Evolutionary conservation across 2,113 vertebrate genomes (phyloP), one percentile per base, ranked within the genome.

Genomic region (Mus pahari): DNA sequence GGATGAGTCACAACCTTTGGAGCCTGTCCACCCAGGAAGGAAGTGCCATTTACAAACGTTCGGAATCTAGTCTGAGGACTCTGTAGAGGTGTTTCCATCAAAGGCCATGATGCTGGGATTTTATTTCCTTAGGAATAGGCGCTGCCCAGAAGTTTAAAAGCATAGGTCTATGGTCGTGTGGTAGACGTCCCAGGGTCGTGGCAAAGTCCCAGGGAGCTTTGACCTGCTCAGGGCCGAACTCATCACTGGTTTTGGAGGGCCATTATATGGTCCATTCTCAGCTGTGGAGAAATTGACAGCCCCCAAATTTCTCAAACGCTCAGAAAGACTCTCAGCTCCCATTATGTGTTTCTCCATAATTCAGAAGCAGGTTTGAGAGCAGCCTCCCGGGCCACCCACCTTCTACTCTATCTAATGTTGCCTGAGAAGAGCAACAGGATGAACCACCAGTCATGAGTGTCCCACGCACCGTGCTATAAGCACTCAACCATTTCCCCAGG

Each of bases 241-340:
- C 2, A 0, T n/a, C 92, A 9, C 55, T 0, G 4, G 14, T 0
- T 3, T 6, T 26, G 73, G 50, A 1, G n/a, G 5, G 24, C 71
- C 26, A 17, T 24, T 42, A 24, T 71, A 42, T 22, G 28, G 5
- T 14, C 42, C 20, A 7, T 11, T 16, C 24, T 39, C 3, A 3
- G 73, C 92, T 31, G 7, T 24, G 17, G 11, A 24, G 11, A 75
- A n/a, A 31, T 6, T 36, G 31, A 60, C 24, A 1, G 2, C 31
- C 42, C 75, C 22, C 0, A 2, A 7, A 19, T 6, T 10, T 50
- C 68, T 66, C 42, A 68, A 3, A 19, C 19, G 33, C 87, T 42
- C 39, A 5, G 26, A 50, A 45, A 36, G 12, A n/a, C 20, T 42
- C 39, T 48, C 1, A 10, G 26, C 26, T 16, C 55, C 81, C 6